Conservation (phyloP, 53 echinoderm and acorn worm species). For the Pentamera pediparva region DNA sequence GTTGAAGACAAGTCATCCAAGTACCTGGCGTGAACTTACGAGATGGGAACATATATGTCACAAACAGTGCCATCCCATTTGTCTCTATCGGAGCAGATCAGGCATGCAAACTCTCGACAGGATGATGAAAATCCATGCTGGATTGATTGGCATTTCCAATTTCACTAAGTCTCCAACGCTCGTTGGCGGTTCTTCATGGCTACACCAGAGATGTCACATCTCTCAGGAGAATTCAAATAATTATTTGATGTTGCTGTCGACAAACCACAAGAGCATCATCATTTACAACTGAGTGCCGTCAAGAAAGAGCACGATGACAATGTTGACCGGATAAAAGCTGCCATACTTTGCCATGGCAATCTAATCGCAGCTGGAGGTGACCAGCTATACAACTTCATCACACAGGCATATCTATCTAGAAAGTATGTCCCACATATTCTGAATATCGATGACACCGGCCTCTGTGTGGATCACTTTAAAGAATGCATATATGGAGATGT, state of each 20-base stretch:
- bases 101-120: constrained; percentile 45
- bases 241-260: constrained; percentile 20
- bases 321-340: constrained; percentile 47
- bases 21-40: no score
- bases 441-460: constrained; percentile 30
- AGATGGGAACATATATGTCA: constrained; percentile 46
- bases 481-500: constrained; percentile 44
- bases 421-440: constrained; percentile 48
- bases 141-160: constrained; percentile 49
- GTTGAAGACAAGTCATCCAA: no score
- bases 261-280: constrained; percentile 26
- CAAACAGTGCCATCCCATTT: constrained; percentile 51
- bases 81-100: constrained; percentile 49
- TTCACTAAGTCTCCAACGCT: constrained; percentile 49
- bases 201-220: constrained; percentile 41
- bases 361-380: constrained; percentile 38
- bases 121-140: constrained; percentile 46
- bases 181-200: constrained; percentile 47
- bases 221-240: constrained; percentile 44
- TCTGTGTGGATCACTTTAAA: constrained; percentile 35
- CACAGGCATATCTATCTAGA: constrained; percentile 43
- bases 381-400: constrained; percentile 21
- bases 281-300: constrained; percentile 27
- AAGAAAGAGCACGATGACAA: constrained; percentile 32
- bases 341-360: constrained; percentile 47